Conservation (phyloP, 2,797 vertebrate species). For the Todus mexicanus region DNA sequence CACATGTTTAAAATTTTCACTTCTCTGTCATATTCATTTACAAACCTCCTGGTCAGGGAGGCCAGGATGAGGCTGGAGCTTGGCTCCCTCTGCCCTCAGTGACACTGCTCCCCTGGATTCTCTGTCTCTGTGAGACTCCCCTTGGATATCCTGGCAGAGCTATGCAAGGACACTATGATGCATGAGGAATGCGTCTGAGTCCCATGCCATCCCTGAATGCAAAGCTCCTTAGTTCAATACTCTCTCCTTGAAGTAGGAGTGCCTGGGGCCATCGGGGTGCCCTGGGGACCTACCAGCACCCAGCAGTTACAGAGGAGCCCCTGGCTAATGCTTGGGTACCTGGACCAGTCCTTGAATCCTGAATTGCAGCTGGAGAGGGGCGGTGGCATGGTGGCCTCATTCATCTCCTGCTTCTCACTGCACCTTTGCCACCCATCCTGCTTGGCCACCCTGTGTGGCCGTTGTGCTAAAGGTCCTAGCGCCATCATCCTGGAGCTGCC, state of each 20-base stretch:
- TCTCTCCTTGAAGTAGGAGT: not conserved
- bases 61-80: not conserved
- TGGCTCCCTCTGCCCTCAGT: not conserved
- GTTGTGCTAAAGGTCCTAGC: not conserved
- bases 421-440: not conserved
- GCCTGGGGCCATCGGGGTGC: too few species aligned
- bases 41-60: not conserved
- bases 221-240: not conserved
- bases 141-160: not conserved
- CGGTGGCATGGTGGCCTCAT: fast-evolving
- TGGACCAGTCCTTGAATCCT: not conserved
- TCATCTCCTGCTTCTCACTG: fast-evolving
- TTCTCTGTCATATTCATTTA: not conserved
- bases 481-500: not conserved
- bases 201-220: not conserved
- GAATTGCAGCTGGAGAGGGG: fast-evolving
- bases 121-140: not conserved
- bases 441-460: fast-evolving
- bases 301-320: not conserved
- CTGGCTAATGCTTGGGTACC: not conserved
- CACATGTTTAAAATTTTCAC: not conserved
- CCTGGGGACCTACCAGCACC: too few species aligned
- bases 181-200: not conserved
- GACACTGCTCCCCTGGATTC: not conserved
- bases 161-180: too few species aligned